Evolutionary conservation across 2,888 invertebrate genomes (phyloP).

Genomic region (Liopterus haemorrhoidalis): DNA sequence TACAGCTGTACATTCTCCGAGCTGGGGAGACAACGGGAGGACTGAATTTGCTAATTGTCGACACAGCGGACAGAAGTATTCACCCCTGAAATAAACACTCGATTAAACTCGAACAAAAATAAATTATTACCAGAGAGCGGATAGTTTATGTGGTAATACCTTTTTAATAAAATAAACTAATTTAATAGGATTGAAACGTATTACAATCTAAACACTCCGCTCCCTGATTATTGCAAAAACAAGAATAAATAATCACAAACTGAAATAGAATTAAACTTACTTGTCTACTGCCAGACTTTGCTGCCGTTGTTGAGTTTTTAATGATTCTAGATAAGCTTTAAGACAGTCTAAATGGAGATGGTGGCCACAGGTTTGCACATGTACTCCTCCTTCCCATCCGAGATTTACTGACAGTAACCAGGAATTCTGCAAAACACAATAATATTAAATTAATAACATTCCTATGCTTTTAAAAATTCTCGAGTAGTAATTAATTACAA

Average conservation of each 20-base stretch:
- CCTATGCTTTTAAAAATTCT: neutral
- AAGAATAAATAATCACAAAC: conserved; percentile 11
- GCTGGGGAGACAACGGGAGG: conserved; percentile 71
- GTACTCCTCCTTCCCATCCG: conserved; percentile 87
- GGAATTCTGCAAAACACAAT: conserved; percentile 52
- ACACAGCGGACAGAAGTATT: conserved; percentile 93
- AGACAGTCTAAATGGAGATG: conserved; percentile 93
- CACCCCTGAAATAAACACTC: conserved; percentile 53
- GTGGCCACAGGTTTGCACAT: conserved; percentile 94
- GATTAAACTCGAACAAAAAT: neutral
- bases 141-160: neutral
- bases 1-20: conserved; percentile 60
- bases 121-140: neutral
- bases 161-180: neutral
- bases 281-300: conserved; percentile 66
- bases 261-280: conserved; percentile 43
- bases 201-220: conserved; percentile 15
- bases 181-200: conserved; percentile 12
- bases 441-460: conserved; percentile 6
- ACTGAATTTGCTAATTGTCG: conserved; percentile 87
- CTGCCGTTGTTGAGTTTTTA: conserved; percentile 70
- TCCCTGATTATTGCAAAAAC: conserved; percentile 6
- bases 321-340: conserved; percentile 80
- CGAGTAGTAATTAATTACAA: too few species aligned
- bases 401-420: conserved; percentile 75